Evolutionary conservation across 1,140 invertebrate species (phyloP).

Genomic region (Medauroidea extradentata): DNA sequence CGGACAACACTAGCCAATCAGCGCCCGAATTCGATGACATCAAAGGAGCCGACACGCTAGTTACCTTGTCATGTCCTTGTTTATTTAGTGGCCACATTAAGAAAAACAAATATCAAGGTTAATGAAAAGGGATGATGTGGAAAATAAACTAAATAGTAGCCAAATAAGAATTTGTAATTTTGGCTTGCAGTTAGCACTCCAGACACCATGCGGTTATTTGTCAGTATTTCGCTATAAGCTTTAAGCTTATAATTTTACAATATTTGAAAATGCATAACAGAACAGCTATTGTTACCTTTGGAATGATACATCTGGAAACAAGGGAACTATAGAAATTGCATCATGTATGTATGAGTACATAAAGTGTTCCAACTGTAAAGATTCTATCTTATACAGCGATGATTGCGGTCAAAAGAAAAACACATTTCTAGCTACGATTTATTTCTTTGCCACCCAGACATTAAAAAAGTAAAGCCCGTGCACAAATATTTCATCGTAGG

Average conservation of each 20-base stretch:
- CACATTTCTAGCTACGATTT: conserved; percentile 6
- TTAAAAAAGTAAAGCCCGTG: conserved; percentile 5
- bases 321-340: conserved; percentile 10
- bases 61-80: too few species aligned
- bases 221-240: conserved; percentile 17
- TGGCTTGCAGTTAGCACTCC: conserved; percentile 11
- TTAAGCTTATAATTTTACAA: conserved; percentile 17
- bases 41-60: too few species aligned
- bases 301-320: conserved; percentile 6
- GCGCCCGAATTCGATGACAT: too few species aligned
- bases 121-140: conserved; percentile 3
- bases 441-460: not conserved
- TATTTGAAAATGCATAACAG: not conserved
- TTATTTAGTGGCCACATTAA: too few species aligned
- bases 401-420: conserved; percentile 18
- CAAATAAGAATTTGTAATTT: not conserved
- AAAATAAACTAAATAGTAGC: too few species aligned
- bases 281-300: conserved; percentile 13
- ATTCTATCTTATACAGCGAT: conserved; percentile 14
- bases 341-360: not conserved
- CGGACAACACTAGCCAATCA: too few species aligned
- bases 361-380: not conserved
- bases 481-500: conserved; percentile 17
- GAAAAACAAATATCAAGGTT: not conserved
- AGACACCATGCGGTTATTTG: conserved; percentile 1